Conservation (phyloP, 2,888 invertebrate species). For the Hypsopygia costalis region DNA sequence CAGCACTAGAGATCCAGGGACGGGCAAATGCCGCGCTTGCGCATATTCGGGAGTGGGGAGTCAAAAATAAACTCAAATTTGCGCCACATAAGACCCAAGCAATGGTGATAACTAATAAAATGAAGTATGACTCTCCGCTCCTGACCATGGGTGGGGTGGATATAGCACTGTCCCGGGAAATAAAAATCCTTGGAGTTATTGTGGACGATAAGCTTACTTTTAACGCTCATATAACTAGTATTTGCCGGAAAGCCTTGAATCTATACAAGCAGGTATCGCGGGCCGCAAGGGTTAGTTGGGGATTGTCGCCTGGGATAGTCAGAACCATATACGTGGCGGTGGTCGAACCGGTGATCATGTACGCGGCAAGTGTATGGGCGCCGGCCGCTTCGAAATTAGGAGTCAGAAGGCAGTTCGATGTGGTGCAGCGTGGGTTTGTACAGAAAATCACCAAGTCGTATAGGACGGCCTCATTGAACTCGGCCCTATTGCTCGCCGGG, state of each 20-base stretch:
- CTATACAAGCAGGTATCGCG: too few species aligned
- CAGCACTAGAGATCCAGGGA: constrained; percentile 2
- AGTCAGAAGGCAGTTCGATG: neutral
- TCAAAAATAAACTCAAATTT: constrained; percentile 14
- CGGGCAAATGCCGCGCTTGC: constrained; percentile 10
- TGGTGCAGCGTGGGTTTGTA: neutral
- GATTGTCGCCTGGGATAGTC: too few species aligned
- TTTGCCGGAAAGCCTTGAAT: too few species aligned
- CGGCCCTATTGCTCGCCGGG: neutral
- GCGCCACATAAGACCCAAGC: constrained; percentile 9
- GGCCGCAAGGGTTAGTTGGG: too few species aligned
- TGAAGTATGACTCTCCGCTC: constrained; percentile 2
- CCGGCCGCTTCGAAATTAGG: neutral
- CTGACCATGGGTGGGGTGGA: constrained; percentile 1
- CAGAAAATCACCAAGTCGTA: neutral
- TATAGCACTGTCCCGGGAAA: neutral
- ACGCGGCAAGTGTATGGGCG: too few species aligned
- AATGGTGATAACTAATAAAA: neutral
- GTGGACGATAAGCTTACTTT: constrained; percentile 6
- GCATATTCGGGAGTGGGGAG: constrained; percentile 12
- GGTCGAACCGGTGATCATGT: too few species aligned
- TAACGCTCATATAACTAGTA: too few species aligned
- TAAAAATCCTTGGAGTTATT: constrained; percentile 5
- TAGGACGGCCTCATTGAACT: neutral
- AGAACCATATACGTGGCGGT: too few species aligned